Base-by-base conservation (phyloP, 2,113 vertebrate genomes). In the Amblyopsis rosae region DNA sequence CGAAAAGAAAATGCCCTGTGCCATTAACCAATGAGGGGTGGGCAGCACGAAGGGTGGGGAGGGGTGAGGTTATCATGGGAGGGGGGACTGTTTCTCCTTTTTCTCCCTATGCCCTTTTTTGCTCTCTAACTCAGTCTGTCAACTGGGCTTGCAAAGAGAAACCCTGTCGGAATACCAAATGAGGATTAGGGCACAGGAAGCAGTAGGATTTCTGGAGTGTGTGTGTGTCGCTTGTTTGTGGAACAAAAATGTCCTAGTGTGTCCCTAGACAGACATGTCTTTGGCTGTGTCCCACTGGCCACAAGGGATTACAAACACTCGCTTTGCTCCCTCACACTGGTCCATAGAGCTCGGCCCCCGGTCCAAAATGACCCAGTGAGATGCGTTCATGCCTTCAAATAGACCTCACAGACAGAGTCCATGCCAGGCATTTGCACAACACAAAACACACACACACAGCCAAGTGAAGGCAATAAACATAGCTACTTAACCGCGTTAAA, bases 281-380 rank as follows among this genome's bases (percentile, higher is more conserved):
- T 80, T 89, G 86, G 91, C 83, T 83, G 76, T 73, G 76, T 81
- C 86, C 81, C 81, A 80, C 69, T 77, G 81, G 81, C 81, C 67
- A 82, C 73, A 81, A 81, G 83, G 86, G 89, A 90, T 90, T 89
- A 91, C 89, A 90, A 90, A 88, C 90, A 86, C 84, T 87, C 84
- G 85, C 81, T 90, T 89, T 91, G 84, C 88, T 82, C 89, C 84
- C 82, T 89, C 89, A 88, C 89, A 88, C 89, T 88, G 82, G 85
- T 82, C 77, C 79, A 87, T 84, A 89, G 86, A 84, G 82, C 82
- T 86, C 72, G 64, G 72, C 73, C 85, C 77, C 78, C 80, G 67
- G 72, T 81, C 69, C 82, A 79, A 82, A 86, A 82, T 86, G 85
- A 89, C 81, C 86, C 85, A 86, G 79, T 76, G 81, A 83, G 82